Evolutionary conservation across 2,888 invertebrate genomes (phyloP).

Genomic region (Pyrrhosoma nymphula): DNA sequence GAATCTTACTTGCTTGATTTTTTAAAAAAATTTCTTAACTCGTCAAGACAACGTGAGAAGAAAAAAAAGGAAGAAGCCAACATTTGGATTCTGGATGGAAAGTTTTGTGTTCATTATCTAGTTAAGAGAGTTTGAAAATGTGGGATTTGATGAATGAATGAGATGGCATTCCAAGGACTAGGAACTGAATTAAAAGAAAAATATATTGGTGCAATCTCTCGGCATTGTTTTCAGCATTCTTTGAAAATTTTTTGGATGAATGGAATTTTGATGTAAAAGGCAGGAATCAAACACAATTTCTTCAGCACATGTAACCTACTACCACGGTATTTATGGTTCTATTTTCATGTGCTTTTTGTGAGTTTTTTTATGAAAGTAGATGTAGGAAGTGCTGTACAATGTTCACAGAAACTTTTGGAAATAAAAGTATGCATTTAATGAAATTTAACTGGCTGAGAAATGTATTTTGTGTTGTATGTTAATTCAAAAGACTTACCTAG

Average conservation of each 20-base stretch:
- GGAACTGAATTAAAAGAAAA: constrained; percentile 20
- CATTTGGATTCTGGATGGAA: constrained; percentile 41
- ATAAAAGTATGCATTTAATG: constrained; percentile 72
- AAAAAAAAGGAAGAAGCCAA: constrained; percentile 24
- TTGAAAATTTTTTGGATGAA: constrained; percentile 62
- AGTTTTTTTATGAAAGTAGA: constrained; percentile 70
- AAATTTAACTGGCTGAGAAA: constrained; percentile 69
- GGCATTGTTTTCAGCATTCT: constrained; percentile 29
- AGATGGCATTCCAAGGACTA: constrained; percentile 64
- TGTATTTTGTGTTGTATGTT: background rate
- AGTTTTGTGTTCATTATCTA: constrained; percentile 45
- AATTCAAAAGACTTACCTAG: background rate
- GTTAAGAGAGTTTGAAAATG: constrained; percentile 54
- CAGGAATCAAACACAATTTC: constrained; percentile 64
- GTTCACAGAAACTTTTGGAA: constrained; percentile 71
- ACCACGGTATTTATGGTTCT: constrained; percentile 68
- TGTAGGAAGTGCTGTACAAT: constrained; percentile 71
- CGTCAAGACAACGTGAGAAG: constrained; percentile 40
- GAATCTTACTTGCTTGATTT: constrained; percentile 64
- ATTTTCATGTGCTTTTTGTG: constrained; percentile 70
- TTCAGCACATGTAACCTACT: constrained; percentile 64
- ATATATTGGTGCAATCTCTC: constrained; percentile 52
- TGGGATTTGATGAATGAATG: constrained; percentile 42
- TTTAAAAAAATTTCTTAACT: constrained; percentile 51
- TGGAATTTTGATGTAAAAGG: constrained; percentile 59